Base-by-base conservation (phyloP, 2,888 invertebrate species). In the Cecidostiba fungosa region DNA sequence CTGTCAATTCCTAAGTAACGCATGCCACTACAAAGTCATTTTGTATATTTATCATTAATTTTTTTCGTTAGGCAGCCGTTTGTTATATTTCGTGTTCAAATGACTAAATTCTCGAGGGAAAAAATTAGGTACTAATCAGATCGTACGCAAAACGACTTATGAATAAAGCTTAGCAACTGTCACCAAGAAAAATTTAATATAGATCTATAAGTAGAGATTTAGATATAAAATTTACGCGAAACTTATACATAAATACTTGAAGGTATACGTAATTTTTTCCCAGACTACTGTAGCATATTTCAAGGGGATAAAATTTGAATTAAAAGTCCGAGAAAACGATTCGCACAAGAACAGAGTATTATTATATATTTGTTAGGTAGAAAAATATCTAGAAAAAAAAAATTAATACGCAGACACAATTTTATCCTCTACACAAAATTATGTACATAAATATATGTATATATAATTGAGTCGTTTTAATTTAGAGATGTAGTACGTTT, bases 1-100 rank as follows among this genome's bases (percentile, higher is more conserved):
- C 62, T 69, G 83, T 85, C 86, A 82, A 86, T 86, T 87, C 81
- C 85, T 85, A 81, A 81, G 59, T 87, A 85, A 87, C 62, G 43
- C 69, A 82, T 81, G 83, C 85, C 72, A 54, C 82, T 86, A 86
- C 62, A 72, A 76, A 77, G 62, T 87, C 72, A 5, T 70, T 77
- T 73, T 80, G 74, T 70, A 66, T 70, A 80, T 54, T 54, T 72
- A 80, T 72, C 72, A 59, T 54, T 77, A 76, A 69, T 4, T 10
- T 72, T 69, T 80, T 73, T 80, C 19, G 12, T 77, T 84, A 84
- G 79, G 85, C 84, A 85, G 83, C 74, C 81, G 83, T 84, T 85
- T 85, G 69, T 78, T 77, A 47, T 76, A 47, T 82, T 47, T 82
- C 26, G 36, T 86, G 16, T 76, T 69, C 79, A 72, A 80, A 82